A percentile compares a stretch with the other conserved stretches of the same genome.
Conservation (phyloP, 2,113 vertebrate genomes). For the Catharus bicknelli region DNA sequence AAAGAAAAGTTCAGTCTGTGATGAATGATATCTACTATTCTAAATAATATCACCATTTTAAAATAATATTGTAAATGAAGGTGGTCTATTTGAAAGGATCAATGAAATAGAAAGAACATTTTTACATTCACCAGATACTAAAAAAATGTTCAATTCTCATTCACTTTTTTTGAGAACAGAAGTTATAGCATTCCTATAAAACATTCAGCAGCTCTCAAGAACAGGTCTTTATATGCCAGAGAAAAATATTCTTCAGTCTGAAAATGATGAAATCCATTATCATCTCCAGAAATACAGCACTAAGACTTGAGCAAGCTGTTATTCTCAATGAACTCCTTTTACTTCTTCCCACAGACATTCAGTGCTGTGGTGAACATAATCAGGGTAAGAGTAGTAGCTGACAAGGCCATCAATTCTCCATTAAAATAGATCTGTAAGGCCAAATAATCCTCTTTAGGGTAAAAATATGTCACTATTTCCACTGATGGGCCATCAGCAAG, state of each 20-base stretch:
- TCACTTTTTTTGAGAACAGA: not conserved
- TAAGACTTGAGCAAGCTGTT: not conserved
- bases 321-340: not conserved
- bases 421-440: constrained; percentile 30
- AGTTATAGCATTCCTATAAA: not conserved
- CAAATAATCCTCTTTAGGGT: constrained; percentile 25
- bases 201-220: not conserved
- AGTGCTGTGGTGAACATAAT: not conserved
- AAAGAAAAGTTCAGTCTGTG: not conserved
- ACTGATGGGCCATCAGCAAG: constrained; percentile 1
- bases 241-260: not conserved
- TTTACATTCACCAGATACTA: not conserved
- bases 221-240: not conserved
- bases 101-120: not conserved
- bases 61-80: not conserved
- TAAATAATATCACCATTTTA: not conserved
- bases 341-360: not conserved
- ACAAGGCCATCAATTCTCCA: not conserved
- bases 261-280: not conserved
- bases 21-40: not conserved
- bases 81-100: not conserved
- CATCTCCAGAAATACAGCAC: not conserved
- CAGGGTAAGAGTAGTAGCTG: not conserved
- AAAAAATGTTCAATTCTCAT: not conserved
- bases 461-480: constrained; percentile 40